A percentile compares a stretch with the other conserved stretches of the same genome.
Conservation (phyloP, 2,888 invertebrate species). For the Spodoptera littoralis region DNA sequence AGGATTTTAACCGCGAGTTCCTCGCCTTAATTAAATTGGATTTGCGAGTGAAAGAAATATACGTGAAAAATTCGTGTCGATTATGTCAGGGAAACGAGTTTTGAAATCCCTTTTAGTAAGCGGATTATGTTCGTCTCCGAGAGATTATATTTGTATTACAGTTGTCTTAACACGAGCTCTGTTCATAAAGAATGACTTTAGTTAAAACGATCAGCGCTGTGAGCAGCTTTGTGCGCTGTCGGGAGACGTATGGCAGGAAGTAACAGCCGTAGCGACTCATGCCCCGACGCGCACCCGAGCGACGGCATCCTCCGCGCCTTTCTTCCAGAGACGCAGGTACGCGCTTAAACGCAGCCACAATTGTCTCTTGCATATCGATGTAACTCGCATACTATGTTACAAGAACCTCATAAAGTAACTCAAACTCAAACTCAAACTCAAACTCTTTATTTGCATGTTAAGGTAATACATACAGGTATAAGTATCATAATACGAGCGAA, state of each 20-base stretch:
- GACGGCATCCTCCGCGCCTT: slow-evolving; percentile 15
- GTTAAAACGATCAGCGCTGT: slow-evolving; percentile 48
- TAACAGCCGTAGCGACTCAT: slow-evolving; percentile 70
- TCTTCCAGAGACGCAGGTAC: slow-evolving; percentile 19
- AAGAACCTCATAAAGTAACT: slow-evolving; percentile 42
- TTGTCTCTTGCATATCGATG: slow-evolving; percentile 8
- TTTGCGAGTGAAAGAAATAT: slow-evolving; percentile 88
- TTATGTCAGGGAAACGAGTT: slow-evolving; percentile 84
- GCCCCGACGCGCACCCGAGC: slow-evolving; percentile 50
- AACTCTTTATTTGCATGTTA: too few relatives aligned
- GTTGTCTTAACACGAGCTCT: slow-evolving; percentile 58
- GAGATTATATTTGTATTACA: slow-evolving; percentile 69
- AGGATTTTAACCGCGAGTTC: slow-evolving; percentile 89
- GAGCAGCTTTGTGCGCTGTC: slow-evolving; percentile 56
- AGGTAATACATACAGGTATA: too few relatives aligned
- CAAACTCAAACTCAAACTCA: too few relatives aligned
- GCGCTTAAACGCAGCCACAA: neutral
- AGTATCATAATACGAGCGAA: slow-evolving; percentile 59
- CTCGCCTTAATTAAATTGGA: slow-evolving; percentile 89
- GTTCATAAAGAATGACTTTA: slow-evolving; percentile 57
- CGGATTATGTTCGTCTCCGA: slow-evolving; percentile 75
- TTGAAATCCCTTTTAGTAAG: slow-evolving; percentile 79
- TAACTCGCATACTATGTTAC: slow-evolving; percentile 28
- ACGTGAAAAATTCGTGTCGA: slow-evolving; percentile 88
- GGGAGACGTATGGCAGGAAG: slow-evolving; percentile 74